Conservation (phyloP, 2,113 vertebrate genomes). For the Lathamus discolor region DNA sequence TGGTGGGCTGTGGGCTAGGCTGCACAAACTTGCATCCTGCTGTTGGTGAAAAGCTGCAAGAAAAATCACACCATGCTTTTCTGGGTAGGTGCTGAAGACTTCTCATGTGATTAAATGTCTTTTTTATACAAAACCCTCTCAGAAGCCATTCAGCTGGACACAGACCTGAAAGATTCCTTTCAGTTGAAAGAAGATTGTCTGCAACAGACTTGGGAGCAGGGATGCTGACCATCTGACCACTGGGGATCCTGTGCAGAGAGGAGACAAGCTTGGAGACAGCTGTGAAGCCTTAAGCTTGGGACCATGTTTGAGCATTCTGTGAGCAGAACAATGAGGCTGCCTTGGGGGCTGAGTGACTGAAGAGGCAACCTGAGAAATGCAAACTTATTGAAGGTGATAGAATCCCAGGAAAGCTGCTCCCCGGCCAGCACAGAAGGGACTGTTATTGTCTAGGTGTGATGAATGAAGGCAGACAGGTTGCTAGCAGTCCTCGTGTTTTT, state of each 20-base stretch:
- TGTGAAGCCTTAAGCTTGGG: neutral
- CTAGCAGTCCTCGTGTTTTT: neutral
- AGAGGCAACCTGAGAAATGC: neutral
- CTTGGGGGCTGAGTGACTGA: neutral
- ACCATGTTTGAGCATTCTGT: neutral
- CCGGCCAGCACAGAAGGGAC: neutral
- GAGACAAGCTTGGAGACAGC: neutral
- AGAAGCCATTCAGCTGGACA: neutral
- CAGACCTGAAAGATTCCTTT: neutral
- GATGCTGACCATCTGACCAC: neutral
- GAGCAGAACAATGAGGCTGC: neutral
- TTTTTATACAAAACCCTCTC: neutral
- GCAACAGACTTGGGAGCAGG: neutral
- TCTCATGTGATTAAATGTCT: neutral
- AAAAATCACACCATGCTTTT: neutral
- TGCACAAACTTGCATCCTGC: neutral
- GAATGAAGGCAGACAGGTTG: neutral
- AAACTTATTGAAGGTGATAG: neutral
- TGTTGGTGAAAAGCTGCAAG: neutral
- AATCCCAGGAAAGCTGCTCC: neutral
- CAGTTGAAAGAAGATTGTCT: neutral
- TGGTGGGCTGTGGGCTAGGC: neutral
- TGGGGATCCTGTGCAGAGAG: neutral
- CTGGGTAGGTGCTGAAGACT: neutral
- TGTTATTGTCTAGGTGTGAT: rapidly evolving